Base-by-base conservation (phyloP, 2,888 invertebrate genomes). In the Stegophylla sp. region DNA sequence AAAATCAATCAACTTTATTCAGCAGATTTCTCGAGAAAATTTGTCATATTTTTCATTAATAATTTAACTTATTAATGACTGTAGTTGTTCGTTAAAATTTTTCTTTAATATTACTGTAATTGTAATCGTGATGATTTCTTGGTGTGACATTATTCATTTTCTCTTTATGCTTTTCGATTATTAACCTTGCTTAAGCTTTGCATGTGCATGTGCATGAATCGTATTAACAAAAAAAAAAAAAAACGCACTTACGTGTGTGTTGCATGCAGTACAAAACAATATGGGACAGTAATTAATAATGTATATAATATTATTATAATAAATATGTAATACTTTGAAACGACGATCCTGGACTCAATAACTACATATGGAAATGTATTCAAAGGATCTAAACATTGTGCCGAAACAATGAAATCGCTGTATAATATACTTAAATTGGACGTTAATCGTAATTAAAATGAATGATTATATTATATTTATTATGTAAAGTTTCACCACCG, bases 111-210 rank as follows among this genome's bases (percentile, higher is more conserved):
- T 66, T 43, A 56, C 51, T n/a, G 67, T 56, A 69, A 67, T 66
- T n/a, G 67, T 69, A 69, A 67, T 45, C 26, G 79, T 79, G 79
- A 69, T 79, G 77, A 79, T 79, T 79, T 79, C 79, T 79, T 79
- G 79, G 79, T 79, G 69, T 79, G 69, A 79, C 71, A 69, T 69
- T 75, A 53, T 75, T 75, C 43, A 53, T 75, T 53, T 34, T 71
- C 61, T 71, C 61, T 48, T 61, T 71, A 3, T 69, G 20, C 69
- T 77, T 79, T 15, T 56, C n/a, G n/a, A 20, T 56, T 3, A 77
- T 20, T 77, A 77, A 71, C 9, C 20, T 3, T 13, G 79, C 69
- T 71, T 71, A 15, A 63, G 79, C 79, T 79, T 79, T 61, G 79
- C 79, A 79, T 41, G 79, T 15, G 77, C 61, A 79, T 79, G 77